Evolutionary conservation across 1,140 invertebrate genomes (phyloP).

Genomic region (Hesperophylax magnus): DNA sequence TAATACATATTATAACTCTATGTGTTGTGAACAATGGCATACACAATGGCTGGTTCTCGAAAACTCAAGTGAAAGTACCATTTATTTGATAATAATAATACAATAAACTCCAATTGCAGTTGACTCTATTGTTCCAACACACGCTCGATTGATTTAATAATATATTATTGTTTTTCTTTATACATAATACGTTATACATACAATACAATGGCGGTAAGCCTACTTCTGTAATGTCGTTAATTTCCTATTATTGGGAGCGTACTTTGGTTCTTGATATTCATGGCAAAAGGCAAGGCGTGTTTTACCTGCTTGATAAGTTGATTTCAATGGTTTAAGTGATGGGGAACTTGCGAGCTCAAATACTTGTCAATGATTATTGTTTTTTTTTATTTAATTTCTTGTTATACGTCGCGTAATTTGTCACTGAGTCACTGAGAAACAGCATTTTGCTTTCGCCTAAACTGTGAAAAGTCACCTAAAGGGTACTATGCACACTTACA

Average conservation of each 20-base stretch:
- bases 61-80: conserved; percentile 29
- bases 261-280: conserved; percentile 16
- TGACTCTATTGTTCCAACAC: conserved; percentile 54
- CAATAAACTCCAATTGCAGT: conserved; percentile 43
- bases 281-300: neutral
- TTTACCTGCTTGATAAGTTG: neutral
- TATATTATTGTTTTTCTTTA: conserved; percentile 29
- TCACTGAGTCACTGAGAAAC: too few relatives aligned
- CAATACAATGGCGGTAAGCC: too few relatives aligned
- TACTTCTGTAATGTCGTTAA: conserved; percentile 24
- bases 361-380: too few relatives aligned
- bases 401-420: too few relatives aligned
- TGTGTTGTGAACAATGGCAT: conserved; percentile 4
- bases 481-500: too few relatives aligned
- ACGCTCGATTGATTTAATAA: conserved; percentile 45
- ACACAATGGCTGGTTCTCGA: conserved; percentile 35
- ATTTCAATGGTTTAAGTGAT: neutral
- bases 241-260: conserved; percentile 6
- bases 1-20: conserved; percentile 4
- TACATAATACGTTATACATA: neutral
- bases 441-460: too few relatives aligned
- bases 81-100: conserved; percentile 44
- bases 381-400: too few relatives aligned
- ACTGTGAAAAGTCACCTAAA: too few relatives aligned
- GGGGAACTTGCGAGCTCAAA: neutral